Evolutionary conservation across 2,113 vertebrate genomes (phyloP).

Genomic region (Colius striatus): DNA sequence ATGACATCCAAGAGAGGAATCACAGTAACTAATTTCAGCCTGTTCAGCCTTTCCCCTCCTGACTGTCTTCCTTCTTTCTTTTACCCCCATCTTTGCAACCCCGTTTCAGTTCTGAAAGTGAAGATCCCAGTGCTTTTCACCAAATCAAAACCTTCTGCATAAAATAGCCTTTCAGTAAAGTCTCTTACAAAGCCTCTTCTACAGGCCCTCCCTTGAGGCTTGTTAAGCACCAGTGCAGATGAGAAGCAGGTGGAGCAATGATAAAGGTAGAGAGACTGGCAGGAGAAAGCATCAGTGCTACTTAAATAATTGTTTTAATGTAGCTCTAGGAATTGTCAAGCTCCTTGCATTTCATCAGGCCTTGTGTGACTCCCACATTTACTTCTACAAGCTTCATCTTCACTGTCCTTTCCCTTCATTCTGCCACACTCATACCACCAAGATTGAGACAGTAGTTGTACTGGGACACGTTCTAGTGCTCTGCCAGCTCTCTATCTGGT

Average conservation of each 20-base stretch:
- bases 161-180: background rate
- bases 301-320: background rate
- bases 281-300: background rate
- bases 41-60: background rate
- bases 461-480: background rate
- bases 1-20: background rate
- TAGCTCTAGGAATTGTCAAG: background rate
- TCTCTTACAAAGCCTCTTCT: background rate
- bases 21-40: background rate
- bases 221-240: background rate
- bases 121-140: background rate
- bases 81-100: background rate
- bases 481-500: too few species aligned
- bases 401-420: background rate
- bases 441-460: accelerated
- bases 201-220: background rate
- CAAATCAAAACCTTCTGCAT: background rate
- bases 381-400: background rate
- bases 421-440: background rate
- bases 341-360: background rate
- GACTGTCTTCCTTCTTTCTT: background rate
- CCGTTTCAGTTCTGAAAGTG: background rate
- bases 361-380: background rate
- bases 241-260: background rate
- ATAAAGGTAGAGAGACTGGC: background rate